phyloP scores from a whole-genome alignment of 1,140 invertebrate species.

The Sitophilus oryzae region DNA sequence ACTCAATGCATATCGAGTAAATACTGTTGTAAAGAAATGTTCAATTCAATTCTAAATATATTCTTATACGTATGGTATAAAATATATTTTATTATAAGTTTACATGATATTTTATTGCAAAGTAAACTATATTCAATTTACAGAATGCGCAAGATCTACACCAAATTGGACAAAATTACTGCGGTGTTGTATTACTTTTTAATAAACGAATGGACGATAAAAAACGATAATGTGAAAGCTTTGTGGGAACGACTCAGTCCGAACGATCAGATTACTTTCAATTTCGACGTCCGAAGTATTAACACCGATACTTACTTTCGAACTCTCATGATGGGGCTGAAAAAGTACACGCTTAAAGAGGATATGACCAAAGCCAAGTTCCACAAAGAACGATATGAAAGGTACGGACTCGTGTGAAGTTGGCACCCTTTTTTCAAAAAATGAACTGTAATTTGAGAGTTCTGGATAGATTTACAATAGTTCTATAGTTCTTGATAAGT shows the following conservation, averaged over 20 bases:
- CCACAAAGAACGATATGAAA: constrained; percentile 21
- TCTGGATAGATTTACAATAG: no score
- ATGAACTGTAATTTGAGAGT: no score
- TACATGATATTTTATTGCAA: no score
- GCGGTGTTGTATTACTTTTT: constrained; percentile 25
- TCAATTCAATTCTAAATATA: no score
- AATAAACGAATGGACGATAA: constrained; percentile 24
- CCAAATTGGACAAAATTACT: constrained; percentile 23
- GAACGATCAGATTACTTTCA: constrained; percentile 16
- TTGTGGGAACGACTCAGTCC: constrained; percentile 20
- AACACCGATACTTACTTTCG: constrained; percentile 17
- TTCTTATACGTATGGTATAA: no score
- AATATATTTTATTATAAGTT: no score
- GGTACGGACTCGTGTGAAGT: no score
- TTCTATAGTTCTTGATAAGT: no score
- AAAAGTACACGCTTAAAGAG: constrained; percentile 27
- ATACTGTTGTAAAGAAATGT: no score
- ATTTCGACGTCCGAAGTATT: constrained; percentile 23
- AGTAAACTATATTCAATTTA: no score
- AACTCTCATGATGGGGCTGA: constrained; percentile 22
- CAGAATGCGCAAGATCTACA: constrained; percentile 26
- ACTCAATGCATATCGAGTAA: no score
- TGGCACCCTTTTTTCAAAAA: no score
- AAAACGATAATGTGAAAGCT: constrained; percentile 21
- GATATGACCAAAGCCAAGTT: constrained; percentile 24